Evolutionary conservation across 2,888 invertebrate genomes (phyloP), one percentile per base, ranked within the genome.

Genomic region (Machimus rusticus): DNA sequence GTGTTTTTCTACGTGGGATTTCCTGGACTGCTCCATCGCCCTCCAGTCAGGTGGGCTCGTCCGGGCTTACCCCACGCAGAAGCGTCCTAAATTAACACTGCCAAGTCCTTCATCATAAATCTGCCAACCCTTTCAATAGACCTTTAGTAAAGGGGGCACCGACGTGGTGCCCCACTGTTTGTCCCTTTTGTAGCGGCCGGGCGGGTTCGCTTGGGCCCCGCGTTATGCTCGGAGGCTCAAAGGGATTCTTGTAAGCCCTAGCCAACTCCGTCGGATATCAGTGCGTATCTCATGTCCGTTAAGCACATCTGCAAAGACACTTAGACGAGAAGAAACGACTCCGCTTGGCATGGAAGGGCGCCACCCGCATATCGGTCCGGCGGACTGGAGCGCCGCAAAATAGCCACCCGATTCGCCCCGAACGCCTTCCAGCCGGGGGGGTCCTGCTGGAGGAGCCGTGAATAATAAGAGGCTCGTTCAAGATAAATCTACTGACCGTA

Each of bases 51-150:
- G 82, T 55, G 37, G 55, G 37, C 39, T 66, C 37, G 19, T 66
- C 6, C 66, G 9, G 19, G 55, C 3, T 28, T 19, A 34, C 43
- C 14, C n/a, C 51, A 51, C 16, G 31, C 28, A 16, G 51, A 23
- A 31, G n/a, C 37, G 46, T 79, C 31, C 66, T 82, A 37, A 82
- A 57, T 82, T 82, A 82, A 57, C 82, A 37, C 82, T 66, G 23
- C 66, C n/a, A 37, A 82, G 66, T 66, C 82, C 66, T 82, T 37
- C 82, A 82, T 82, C 82, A 82, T 82, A 82, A 82, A 82, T 82
- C 82, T 82, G 82, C 57, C 55, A 82, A 82, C 66, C 82, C 82
- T 82, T 82, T 82, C 82, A 82, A 82, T 82, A 57, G 82, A 5
- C 37, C 37, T 37, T 66, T 82, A 14, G 37, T 31, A 19, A 31